Percentiles rank a stretch among this genome's conserved stretches.
Conservation (phyloP, 2,888 invertebrate species). For the Anthrax anthrax region DNA sequence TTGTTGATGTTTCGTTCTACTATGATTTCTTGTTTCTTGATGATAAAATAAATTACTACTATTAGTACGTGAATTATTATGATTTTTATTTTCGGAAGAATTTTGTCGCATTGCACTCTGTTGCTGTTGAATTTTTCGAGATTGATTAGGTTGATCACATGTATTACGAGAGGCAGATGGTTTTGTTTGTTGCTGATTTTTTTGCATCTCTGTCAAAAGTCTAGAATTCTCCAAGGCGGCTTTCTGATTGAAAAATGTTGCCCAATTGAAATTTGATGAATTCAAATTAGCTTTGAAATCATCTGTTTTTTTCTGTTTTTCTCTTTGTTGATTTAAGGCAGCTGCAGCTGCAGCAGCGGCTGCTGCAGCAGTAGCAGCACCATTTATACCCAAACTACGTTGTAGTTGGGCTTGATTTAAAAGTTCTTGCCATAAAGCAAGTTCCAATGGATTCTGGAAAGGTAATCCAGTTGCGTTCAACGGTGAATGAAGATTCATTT, state of each 20-base stretch:
- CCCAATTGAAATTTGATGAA: slow-evolving; percentile 1
- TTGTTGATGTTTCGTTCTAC: background rate
- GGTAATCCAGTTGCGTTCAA: slow-evolving; percentile 19
- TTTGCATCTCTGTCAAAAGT: background rate
- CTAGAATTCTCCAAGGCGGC: background rate
- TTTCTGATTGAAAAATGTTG: slow-evolving; percentile 7
- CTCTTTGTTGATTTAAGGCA: slow-evolving; percentile 4
- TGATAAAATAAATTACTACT: too few species aligned
- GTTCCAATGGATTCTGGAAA: slow-evolving; percentile 25
- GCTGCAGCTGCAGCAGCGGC: background rate
- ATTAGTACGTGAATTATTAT: background rate
- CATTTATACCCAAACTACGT: slow-evolving; percentile 15
- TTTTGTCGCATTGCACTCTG: background rate
- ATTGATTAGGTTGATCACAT: background rate
- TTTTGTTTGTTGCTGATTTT: background rate
- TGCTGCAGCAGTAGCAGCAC: background rate
- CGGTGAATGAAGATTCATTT: slow-evolving; percentile 9
- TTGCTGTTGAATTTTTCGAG: background rate
- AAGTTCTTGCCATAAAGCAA: slow-evolving; percentile 56
- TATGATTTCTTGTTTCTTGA: background rate
- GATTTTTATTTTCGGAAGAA: background rate
- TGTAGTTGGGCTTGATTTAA: slow-evolving; percentile 41
- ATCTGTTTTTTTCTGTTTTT: background rate
- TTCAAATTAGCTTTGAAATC: background rate
- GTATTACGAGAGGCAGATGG: background rate